Evolutionary conservation across 2,888 invertebrate species (phyloP).

Genomic region (Eulithis prunata): DNA sequence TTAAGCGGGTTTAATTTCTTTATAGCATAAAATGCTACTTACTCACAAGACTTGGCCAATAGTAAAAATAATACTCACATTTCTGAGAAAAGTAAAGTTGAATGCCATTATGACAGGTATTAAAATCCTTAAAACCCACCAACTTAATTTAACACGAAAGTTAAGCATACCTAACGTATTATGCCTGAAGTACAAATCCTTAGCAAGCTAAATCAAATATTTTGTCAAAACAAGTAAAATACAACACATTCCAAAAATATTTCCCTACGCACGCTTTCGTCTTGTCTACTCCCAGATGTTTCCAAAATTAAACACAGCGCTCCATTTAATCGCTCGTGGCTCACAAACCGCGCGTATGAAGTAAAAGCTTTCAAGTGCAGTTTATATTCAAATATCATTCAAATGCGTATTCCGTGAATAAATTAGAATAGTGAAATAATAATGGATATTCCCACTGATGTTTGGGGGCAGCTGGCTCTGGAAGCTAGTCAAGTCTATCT

Average conservation of each 20-base stretch:
- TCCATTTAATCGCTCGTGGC: constrained; percentile 63
- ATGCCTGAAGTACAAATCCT: no score
- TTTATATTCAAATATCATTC: constrained; percentile 42
- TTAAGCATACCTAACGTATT: no score
- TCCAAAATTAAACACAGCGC: constrained; percentile 81
- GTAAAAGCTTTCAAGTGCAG: constrained; percentile 57
- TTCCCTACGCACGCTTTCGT: constrained; percentile 50
- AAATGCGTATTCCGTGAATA: constrained; percentile 52
- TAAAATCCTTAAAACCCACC: no score
- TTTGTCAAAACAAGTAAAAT: constrained; percentile 7
- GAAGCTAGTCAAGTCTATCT: constrained; percentile 94
- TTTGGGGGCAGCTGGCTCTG: constrained; percentile 95
- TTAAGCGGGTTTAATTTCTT: no score
- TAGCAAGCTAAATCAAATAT: not conserved
- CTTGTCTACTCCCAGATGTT: constrained; percentile 70
- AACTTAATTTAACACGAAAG: no score
- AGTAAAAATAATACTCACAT: no score
- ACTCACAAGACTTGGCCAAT: no score
- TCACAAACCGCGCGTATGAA: constrained; percentile 66
- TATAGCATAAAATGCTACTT: no score
- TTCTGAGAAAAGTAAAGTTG: no score
- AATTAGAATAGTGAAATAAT: constrained; percentile 38
- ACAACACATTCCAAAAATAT: constrained; percentile 58
- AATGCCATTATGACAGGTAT: no score
- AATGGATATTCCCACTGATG: constrained; percentile 90